Percentiles rank a stretch among this genome's conserved stretches.
Conservation (phyloP, 2,888 invertebrate species). For the Heteromyza rotundicornis region DNA sequence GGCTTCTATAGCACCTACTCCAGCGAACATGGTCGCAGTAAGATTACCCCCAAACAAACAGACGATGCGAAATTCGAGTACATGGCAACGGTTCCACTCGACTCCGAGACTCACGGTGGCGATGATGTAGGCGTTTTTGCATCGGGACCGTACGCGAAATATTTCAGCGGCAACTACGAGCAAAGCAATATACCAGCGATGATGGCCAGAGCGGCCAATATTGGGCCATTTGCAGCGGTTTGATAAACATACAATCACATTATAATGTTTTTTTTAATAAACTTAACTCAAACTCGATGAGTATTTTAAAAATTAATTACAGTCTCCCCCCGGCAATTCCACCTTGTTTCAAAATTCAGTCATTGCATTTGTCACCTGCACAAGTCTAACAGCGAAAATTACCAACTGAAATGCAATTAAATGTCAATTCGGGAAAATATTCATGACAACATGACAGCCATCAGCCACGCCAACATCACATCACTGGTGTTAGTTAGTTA, state of each 20-base stretch:
- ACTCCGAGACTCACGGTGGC: slow-evolving; percentile 75
- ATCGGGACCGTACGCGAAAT: slow-evolving; percentile 77
- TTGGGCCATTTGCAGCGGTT: slow-evolving; percentile 65
- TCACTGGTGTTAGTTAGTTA: no score
- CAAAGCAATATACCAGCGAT: slow-evolving; percentile 80
- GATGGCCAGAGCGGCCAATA: slow-evolving; percentile 74
- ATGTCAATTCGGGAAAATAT: slow-evolving; percentile 24
- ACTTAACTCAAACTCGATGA: no score
- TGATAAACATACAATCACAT: background rate
- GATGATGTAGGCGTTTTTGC: slow-evolving; percentile 84
- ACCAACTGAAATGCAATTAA: slow-evolving; percentile 21
- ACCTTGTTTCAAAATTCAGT: no score
- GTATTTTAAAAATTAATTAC: slow-evolving; percentile 34
- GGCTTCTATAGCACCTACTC: slow-evolving; percentile 65
- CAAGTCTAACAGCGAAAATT: background rate
- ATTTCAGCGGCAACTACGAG: slow-evolving; percentile 80
- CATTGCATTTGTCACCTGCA: slow-evolving; percentile 1
- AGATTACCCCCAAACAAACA: slow-evolving; percentile 40
- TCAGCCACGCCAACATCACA: no score
- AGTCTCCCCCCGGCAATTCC: no score
- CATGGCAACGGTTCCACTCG: slow-evolving; percentile 69
- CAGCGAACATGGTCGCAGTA: slow-evolving; percentile 42
- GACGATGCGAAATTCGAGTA: slow-evolving; percentile 58
- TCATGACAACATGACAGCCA: no score
- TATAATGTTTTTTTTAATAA: slow-evolving; percentile 27